Conservation (phyloP, 1,140 invertebrate genomes). For the Calephelis nemesis region DNA sequence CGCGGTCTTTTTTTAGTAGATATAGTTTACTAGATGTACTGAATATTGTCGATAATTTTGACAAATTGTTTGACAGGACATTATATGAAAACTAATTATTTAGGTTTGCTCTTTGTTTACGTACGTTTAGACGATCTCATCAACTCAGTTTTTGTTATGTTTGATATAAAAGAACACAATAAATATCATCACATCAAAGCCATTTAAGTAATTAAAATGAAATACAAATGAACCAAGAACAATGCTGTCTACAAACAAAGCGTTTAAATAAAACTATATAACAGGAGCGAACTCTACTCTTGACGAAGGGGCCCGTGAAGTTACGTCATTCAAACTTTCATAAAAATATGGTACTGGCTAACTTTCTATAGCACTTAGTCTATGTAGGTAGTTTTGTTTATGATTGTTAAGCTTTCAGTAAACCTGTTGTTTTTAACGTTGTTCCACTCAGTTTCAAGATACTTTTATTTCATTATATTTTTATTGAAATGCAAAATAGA, state of each 20-base stretch:
- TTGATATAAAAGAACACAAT: too few species aligned
- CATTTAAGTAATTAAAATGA: not conserved
- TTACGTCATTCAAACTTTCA: constrained; percentile 23
- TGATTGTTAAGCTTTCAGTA: constrained; percentile 1
- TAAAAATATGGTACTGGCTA: constrained; percentile 13
- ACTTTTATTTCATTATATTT: too few species aligned
- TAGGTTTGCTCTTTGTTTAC: too few species aligned
- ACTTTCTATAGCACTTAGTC: constrained; percentile 12
- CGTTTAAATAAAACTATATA: constrained; percentile 10
- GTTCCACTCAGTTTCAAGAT: too few species aligned
- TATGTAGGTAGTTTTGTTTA: constrained; percentile 11
- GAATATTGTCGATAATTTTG: too few species aligned
- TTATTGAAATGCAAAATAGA: too few species aligned
- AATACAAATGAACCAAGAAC: not conserved
- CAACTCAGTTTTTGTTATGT: too few species aligned
- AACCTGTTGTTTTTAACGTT: not conserved
- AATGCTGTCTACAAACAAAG: constrained; percentile 15
- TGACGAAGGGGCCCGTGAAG: constrained; percentile 21
- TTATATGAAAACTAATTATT: too few species aligned
- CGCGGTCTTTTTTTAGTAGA: too few species aligned
- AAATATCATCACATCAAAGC: not conserved
- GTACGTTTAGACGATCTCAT: too few species aligned
- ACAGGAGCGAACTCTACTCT: constrained; percentile 9
- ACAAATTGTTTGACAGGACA: too few species aligned
- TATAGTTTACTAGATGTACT: too few species aligned